Conservation (phyloP, 2,888 invertebrate species). For the Pandemis heparana region DNA sequence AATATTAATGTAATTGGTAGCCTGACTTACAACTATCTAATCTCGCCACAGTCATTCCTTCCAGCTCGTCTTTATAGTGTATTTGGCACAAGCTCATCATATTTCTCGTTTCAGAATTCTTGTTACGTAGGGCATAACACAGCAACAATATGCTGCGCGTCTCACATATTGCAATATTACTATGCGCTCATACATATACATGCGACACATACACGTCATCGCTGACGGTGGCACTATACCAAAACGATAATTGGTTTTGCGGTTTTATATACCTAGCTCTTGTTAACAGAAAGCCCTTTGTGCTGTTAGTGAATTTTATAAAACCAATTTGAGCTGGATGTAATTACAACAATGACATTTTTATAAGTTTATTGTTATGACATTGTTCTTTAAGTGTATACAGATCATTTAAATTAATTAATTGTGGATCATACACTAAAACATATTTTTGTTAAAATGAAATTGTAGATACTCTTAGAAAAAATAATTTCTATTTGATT, state of each 20-base stretch:
- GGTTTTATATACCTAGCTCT: slow-evolving; percentile 36
- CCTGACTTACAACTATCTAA: not conserved
- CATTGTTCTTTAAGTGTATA: too few species aligned
- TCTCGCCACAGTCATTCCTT: not conserved
- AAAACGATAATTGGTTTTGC: slow-evolving; percentile 39
- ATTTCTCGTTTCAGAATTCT: not conserved
- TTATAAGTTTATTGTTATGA: too few species aligned
- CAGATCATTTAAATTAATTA: too few species aligned
- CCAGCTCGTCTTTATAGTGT: not conserved
- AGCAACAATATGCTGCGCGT: not conserved
- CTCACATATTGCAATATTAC: not conserved
- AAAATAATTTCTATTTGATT: too few species aligned
- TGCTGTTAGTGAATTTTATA: slow-evolving; percentile 9
- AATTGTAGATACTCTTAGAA: too few species aligned
- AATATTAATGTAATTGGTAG: not conserved
- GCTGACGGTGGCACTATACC: slow-evolving; percentile 31
- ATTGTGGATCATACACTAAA: too few species aligned
- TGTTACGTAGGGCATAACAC: not conserved
- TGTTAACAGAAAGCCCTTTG: slow-evolving; percentile 10
- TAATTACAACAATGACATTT: too few species aligned
- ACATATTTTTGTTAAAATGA: too few species aligned
- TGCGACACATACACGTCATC: slow-evolving; percentile 9
- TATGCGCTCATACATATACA: slow-evolving; percentile 1
- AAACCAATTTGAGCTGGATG: not conserved
- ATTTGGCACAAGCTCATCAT: not conserved